phyloP scores from a whole-genome alignment of 53 echinoderm and acorn worm species.

The Arbacia lixula region DNA sequence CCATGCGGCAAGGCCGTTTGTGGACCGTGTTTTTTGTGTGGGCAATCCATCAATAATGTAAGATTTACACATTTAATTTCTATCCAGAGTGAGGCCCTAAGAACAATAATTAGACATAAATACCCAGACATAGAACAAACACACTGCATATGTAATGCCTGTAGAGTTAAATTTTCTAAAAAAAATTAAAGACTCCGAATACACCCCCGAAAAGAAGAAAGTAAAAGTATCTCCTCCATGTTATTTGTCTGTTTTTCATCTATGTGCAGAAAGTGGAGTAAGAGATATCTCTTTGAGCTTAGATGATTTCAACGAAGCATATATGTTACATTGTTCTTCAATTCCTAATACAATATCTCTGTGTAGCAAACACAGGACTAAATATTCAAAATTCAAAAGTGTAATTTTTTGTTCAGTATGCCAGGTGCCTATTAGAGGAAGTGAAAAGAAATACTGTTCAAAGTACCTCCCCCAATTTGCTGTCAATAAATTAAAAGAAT shows the following conservation, averaged over 20 bases:
- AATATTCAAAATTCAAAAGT: not conserved
- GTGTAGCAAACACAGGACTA: constrained; percentile 5
- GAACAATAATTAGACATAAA: not conserved
- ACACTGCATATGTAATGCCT: constrained; percentile 34
- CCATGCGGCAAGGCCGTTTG: constrained; percentile 15
- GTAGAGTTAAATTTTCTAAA: constrained; percentile 12
- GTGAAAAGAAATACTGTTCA: not conserved
- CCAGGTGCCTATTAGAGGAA: not conserved
- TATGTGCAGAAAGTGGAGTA: constrained; percentile 17
- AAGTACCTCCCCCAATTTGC: not conserved
- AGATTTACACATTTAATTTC: not conserved
- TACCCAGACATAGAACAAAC: not conserved
- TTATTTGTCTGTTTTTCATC: not conserved
- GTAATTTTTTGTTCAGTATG: not conserved
- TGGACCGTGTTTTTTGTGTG: constrained; percentile 4
- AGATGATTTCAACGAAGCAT: constrained; percentile 5
- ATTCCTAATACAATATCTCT: not conserved
- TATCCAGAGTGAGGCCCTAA: not conserved
- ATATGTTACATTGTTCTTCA: not conserved
- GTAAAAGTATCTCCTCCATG: not conserved
- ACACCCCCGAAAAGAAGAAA: constrained; percentile 27
- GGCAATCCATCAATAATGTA: not conserved
- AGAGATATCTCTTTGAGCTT: not conserved
- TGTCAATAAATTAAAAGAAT: not conserved
- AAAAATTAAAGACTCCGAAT: constrained; percentile 4